Percentiles rank a stretch among this genome's conserved stretches.
These are phyloP conservation scores for Diarsia dahlii DNA, from an alignment of 2,888 invertebrate species.

Conservation along the genomic window DNA sequence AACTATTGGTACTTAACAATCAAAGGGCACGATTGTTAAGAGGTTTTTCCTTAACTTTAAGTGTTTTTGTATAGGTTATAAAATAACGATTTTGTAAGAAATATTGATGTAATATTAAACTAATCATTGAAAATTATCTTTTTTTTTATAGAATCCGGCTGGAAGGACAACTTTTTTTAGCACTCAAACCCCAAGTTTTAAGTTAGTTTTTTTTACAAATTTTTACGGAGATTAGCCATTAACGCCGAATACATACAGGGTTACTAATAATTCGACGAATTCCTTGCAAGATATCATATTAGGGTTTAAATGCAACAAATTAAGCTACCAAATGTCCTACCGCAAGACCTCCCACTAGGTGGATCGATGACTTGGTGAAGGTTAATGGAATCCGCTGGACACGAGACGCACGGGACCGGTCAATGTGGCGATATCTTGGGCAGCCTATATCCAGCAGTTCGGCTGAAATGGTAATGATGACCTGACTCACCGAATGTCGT, in stretches of 20 bases:
- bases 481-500: slow-evolving; percentile 88
- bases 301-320: too few relatives aligned
- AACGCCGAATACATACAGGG: background rate
- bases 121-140: background rate
- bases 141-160: background rate
- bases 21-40: too few relatives aligned
- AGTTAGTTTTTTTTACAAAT: background rate
- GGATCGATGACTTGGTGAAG: too few relatives aligned
- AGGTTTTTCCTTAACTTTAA: slow-evolving; percentile 1
- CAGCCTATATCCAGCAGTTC: too few relatives aligned
- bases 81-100: background rate
- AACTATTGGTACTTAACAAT: background rate
- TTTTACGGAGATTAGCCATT: background rate
- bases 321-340: too few relatives aligned
- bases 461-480: background rate
- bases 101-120: background rate
- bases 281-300: too few relatives aligned
- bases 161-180: background rate
- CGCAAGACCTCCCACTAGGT: too few relatives aligned
- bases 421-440: too few relatives aligned
- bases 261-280: too few relatives aligned
- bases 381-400: too few relatives aligned
- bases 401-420: too few relatives aligned
- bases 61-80: background rate
- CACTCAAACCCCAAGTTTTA: background rate